phyloP scores from a whole-genome alignment of 2,113 vertebrate genomes.

The Ahaetulla prasina region DNA sequence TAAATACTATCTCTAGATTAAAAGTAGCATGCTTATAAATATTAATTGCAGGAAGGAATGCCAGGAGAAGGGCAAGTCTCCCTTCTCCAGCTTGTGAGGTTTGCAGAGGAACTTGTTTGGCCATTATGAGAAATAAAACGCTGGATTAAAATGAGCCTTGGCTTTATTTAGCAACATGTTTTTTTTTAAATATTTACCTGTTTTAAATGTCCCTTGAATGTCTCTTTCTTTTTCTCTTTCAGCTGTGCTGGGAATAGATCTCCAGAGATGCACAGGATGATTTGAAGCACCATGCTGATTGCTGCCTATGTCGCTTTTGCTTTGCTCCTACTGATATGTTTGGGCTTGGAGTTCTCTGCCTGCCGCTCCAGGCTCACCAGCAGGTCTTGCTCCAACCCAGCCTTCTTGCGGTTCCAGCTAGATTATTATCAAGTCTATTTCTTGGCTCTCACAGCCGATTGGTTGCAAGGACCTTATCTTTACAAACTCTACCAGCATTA shows the following conservation, averaged over 20 bases:
- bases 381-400: slow-evolving; percentile 79
- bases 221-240: background rate
- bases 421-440: slow-evolving; percentile 84
- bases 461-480: slow-evolving; percentile 92
- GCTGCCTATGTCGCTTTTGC: slow-evolving; percentile 78
- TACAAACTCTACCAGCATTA: slow-evolving; percentile 94
- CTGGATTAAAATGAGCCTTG: background rate
- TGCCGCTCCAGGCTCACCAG: slow-evolving; percentile 67
- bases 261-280: slow-evolving; percentile 30
- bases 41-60: background rate
- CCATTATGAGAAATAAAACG: background rate
- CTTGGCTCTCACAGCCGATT: slow-evolving; percentile 86
- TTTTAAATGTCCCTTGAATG: background rate
- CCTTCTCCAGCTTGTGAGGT: background rate
- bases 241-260: slow-evolving; percentile 17
- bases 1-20: background rate
- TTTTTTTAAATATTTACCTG: background rate
- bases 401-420: slow-evolving; percentile 80
- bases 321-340: slow-evolving; percentile 73
- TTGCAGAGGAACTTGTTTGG: background rate
- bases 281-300: slow-evolving; percentile 77
- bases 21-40: background rate
- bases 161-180: background rate
- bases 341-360: slow-evolving; percentile 79
- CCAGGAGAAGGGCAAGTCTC: background rate